Conservation (phyloP, 37 sponge, comb jelly and placozoan species). For the Eunapius fragilis region DNA sequence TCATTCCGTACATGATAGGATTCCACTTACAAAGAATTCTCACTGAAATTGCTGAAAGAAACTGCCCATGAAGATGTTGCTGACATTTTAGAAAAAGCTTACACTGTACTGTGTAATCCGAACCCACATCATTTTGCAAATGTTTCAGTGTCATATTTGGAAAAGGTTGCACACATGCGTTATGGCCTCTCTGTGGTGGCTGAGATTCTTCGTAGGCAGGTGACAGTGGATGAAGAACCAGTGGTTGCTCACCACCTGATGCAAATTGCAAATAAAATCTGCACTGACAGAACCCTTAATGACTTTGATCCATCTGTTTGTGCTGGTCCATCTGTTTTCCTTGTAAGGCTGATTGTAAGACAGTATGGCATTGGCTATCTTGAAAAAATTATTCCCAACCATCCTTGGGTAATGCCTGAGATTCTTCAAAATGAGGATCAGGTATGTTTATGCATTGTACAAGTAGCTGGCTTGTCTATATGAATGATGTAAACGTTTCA, state of each 20-base stretch:
- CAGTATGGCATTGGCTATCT: constrained; percentile 56
- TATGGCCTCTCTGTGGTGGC: constrained; percentile 46
- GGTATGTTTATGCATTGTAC: constrained; percentile 15
- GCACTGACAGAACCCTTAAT: constrained; percentile 20
- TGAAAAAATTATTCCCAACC: constrained; percentile 11
- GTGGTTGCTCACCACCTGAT: not conserved
- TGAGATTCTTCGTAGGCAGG: constrained; percentile 17
- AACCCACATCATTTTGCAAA: not conserved
- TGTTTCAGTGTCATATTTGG: constrained; percentile 37
- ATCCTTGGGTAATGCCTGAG: constrained; percentile 55
- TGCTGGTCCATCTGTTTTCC: constrained; percentile 42
- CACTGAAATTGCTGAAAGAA: not conserved
- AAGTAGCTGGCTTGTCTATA: not conserved
- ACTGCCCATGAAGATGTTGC: not conserved
- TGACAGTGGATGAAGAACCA: not conserved
- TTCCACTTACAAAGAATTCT: constrained; percentile 51
- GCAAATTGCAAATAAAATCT: constrained; percentile 1
- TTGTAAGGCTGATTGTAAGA: constrained; percentile 65
- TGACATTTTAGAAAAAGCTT: not conserved
- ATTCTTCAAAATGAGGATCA: constrained; percentile 15
- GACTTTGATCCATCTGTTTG: constrained; percentile 9
- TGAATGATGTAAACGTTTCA: not conserved
- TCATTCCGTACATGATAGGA: constrained; percentile 31
- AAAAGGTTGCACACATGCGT: constrained; percentile 56
- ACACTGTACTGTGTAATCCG: not conserved